Evolutionary conservation across 2,113 vertebrate species (phyloP), one percentile per base, ranked within the genome.

Genomic region (Grammomys dolichurus): DNA sequence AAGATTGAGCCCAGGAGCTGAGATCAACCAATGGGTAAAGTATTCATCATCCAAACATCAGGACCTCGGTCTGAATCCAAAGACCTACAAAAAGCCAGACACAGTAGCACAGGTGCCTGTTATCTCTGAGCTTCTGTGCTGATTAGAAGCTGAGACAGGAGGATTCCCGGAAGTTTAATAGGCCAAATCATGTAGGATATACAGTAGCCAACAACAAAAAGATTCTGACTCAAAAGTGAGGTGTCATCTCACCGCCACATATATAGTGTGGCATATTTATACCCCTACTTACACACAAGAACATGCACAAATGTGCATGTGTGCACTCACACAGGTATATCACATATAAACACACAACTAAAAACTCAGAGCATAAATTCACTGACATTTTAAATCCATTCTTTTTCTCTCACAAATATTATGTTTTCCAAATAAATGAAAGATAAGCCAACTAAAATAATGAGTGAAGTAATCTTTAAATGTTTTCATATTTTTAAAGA

Each of bases 371-470:
- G 11, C 16, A 87, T 48, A 80, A 87, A 72, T 88, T 80, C 78
- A 84, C 56, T 67, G 36, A 85, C 43, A 93, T 72, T 54, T 94
- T 80, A 78, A 88, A 46, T 85, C 8, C 3, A 33, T 69, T 36
- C 26, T 12, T 84, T 90, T 91, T 91, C 17, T 33, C 87, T 67
- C 33, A 73, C 60, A 89, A 94, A 92, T 26, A 73, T 3, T 76
- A 46, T 48, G 22, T 93, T 93, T 80, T 90, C 80, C 48, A 78
- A 78, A 84, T 60, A 89, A 94, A 60, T 87, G 94, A 67, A 88
- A 96, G 28, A 90, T 58, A 92, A 73, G 63, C 33, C 81, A 24
- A 76, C 72, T 85, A 85, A 80, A 88, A 56, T 40, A 80, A 95
- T 10, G 69, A 54, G 9, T 43, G 81, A 90, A 67, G 14, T 77